phyloP scores from a whole-genome alignment of 2,113 vertebrate species.

The Ctenodactylus gundi region DNA sequence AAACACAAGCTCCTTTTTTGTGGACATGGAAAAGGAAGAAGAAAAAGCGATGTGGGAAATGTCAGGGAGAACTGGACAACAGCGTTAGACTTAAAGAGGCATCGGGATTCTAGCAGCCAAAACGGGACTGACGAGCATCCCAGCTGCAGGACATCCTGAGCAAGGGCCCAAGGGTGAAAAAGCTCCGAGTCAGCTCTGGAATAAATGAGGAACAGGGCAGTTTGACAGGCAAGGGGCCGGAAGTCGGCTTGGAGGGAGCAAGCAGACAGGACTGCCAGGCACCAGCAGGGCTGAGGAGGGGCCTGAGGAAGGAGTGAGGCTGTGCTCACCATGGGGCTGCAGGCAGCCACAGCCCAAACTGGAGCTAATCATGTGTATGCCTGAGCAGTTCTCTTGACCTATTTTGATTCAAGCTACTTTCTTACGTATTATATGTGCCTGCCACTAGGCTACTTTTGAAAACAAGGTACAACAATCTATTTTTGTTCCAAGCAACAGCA shows the following conservation, averaged over 20 bases:
- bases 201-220: rapidly evolving
- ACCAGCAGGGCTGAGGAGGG: background rate
- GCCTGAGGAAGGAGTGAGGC: background rate
- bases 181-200: background rate
- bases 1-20: background rate
- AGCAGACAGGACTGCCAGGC: background rate
- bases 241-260: background rate
- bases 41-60: background rate
- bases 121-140: background rate
- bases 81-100: background rate
- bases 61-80: background rate
- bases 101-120: background rate
- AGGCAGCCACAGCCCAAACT: background rate
- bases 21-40: background rate
- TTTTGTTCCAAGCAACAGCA: no score
- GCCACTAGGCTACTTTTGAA: background rate
- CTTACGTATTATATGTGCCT: background rate
- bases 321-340: background rate
- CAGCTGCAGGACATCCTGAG: background rate
- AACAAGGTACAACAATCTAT: no score
- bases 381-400: background rate
- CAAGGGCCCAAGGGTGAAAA: background rate
- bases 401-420: background rate
- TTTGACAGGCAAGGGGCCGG: background rate
- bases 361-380: background rate